Conservation (phyloP, 2,797 vertebrate species). For the Falco cherrug region DNA sequence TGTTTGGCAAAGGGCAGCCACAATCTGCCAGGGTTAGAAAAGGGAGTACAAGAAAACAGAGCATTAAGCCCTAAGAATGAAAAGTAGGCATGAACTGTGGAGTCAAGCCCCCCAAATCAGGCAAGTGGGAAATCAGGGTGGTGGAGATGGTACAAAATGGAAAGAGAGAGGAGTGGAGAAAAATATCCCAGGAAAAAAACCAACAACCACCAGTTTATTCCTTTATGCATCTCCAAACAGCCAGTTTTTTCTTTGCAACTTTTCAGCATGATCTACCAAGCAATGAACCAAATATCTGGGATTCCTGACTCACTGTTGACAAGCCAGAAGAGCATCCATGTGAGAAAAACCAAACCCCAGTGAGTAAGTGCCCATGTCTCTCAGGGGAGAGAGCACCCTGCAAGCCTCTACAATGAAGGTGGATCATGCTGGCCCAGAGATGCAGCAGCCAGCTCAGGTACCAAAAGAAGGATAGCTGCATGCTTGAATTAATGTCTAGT, state of each 20-base stretch:
- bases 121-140: not conserved
- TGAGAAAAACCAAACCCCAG: not conserved
- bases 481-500: accelerated
- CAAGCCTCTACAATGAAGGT: not conserved
- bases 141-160: not conserved
- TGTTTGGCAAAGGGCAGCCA: not conserved
- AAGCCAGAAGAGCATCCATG: not conserved
- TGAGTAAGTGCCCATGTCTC: not conserved
- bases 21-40: not conserved
- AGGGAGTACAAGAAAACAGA: not conserved
- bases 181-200: not conserved
- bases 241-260: not conserved
- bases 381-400: not conserved
- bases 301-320: conserved; percentile 37
- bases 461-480: not conserved
- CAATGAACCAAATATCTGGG: not conserved
- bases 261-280: conserved; percentile 25
- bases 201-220: not conserved
- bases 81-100: not conserved
- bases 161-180: not conserved
- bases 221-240: not conserved
- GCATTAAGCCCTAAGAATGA: not conserved
- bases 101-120: not conserved
- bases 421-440: not conserved
- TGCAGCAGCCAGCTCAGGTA: accelerated